Base-by-base conservation (phyloP, 2,888 invertebrate genomes). In the Volucella bombylans region DNA sequence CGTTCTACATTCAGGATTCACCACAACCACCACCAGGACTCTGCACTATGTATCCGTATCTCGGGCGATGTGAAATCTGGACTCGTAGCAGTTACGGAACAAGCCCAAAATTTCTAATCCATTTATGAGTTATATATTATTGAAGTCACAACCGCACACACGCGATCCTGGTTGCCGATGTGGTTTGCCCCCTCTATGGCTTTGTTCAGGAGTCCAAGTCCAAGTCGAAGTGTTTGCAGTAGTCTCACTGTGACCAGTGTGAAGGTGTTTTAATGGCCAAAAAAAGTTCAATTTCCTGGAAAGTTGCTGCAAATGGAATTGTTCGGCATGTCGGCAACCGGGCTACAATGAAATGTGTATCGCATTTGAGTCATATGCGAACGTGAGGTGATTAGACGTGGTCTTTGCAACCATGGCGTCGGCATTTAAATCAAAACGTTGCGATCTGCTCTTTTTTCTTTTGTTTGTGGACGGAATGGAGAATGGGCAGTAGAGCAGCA, bases 361-460 rank as follows among this genome's bases (percentile, higher is more conserved):
- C 65, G 80, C 74, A 80, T 74, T 71, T 80, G 80, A 80, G 80
- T 80, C 83, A 76, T 65, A 83, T 83, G 69, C 65, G 83, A 80
- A 83, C 83, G 83, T 83, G 83, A 83, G 83, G 74, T 80, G 83
- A 80, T 83, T 82, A 82, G 81, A 78, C 72, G 69, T 64, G 76
- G 69, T 62, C 73, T 62, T 64, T 79, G 78, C 55, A 67, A 57
- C 67, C 82, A 68, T 64, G 49, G 61, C 62, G 50, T 49, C 31
- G 69, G 77, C 64, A 50, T 72, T 78, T 78, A 78, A 72, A 78
- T 82, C 67, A 78, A 67, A 68, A 62, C 82, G 62, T 54, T 59
- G 64, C 59, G 52, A 81, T 64, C 82, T 72, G 43, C 41, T 31
- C 31, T 31, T 31, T 31, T 6, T 31, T 31, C 6, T 31, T 31